phyloP scores from a whole-genome alignment of 2,888 invertebrate genomes.

The Drosophila antonietae region DNA sequence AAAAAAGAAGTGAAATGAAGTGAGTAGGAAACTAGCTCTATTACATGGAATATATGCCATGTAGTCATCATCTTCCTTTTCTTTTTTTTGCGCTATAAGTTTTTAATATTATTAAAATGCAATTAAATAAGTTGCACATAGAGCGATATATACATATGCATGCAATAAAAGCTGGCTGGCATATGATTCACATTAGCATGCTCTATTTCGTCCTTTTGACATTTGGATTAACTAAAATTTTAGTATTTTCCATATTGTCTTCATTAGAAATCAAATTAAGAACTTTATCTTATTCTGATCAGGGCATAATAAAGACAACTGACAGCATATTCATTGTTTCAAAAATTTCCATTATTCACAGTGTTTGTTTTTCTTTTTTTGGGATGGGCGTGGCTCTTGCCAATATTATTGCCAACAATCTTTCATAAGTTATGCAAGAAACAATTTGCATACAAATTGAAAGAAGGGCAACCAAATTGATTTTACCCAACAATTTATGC shows the following conservation, averaged over 20 bases:
- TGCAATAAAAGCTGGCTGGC: background rate
- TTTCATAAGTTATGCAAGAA: background rate
- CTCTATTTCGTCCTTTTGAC: background rate
- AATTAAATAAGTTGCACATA: background rate
- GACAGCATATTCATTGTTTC: background rate
- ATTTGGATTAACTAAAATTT: background rate
- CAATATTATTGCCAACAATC: background rate
- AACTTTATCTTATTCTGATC: background rate
- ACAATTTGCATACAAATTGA: conserved; percentile 6
- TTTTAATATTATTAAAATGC: conserved; percentile 7
- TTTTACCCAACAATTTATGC: background rate
- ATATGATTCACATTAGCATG: background rate
- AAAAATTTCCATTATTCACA: background rate
- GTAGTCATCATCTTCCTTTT: background rate
- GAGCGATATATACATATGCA: background rate
- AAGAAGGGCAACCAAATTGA: background rate
- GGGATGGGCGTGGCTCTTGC: background rate
- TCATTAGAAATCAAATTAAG: background rate
- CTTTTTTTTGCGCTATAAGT: background rate
- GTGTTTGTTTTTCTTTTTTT: background rate
- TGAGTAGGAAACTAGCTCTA: background rate
- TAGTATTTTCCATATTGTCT: too few species aligned
- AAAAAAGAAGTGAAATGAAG: background rate
- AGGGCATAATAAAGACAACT: background rate
- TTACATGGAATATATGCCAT: background rate